These are phyloP conservation scores for Acanthis flammea DNA, from an alignment of 2,797 vertebrate genomes.

Conservation along the genomic window DNA sequence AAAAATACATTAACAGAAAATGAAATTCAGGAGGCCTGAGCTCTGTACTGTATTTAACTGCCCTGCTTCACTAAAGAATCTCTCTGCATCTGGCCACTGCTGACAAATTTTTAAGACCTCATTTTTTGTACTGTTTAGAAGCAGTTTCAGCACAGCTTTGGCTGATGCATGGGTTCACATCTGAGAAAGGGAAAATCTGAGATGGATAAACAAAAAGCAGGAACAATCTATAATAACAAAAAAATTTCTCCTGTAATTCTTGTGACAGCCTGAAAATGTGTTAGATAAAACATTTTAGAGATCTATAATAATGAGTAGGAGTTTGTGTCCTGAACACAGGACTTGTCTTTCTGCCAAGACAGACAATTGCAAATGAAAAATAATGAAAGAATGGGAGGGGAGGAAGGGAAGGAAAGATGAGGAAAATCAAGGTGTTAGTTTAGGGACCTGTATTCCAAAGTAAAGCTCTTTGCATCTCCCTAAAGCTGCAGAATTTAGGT, in stretches of 20 bases:
- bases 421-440: not conserved
- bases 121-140: not conserved
- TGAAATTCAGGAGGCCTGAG: not conserved
- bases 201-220: constrained; percentile 15
- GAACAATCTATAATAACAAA: not conserved
- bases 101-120: not conserved
- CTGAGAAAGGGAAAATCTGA: not conserved
- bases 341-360: not conserved
- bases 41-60: not conserved
- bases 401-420: not conserved
- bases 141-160: not conserved
- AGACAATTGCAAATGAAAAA: constrained; percentile 11
- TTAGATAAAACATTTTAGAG: constrained; percentile 19
- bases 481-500: not conserved
- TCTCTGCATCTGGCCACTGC: not conserved
- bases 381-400: not conserved
- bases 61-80: not conserved
- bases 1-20: constrained; percentile 2
- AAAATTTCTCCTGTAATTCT: not conserved
- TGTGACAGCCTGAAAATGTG: constrained; percentile 1
- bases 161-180: not conserved
- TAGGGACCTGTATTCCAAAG: not conserved
- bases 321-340: not conserved
- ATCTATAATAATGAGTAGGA: not conserved
- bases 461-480: not conserved